Conservation (phyloP, 2,888 invertebrate genomes). For the Volucella zonaria region DNA sequence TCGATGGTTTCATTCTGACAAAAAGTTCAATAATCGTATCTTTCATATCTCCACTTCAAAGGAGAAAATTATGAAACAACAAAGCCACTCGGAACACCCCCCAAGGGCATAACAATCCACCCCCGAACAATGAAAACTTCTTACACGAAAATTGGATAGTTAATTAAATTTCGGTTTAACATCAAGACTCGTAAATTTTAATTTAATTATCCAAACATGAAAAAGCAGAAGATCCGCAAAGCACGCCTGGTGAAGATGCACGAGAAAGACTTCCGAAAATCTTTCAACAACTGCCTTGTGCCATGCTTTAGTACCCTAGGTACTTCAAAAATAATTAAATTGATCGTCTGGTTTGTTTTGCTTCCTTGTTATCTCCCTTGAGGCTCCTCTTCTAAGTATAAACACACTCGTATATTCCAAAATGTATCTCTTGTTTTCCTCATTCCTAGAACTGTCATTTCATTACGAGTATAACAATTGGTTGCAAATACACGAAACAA, state of each 20-base stretch:
- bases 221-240: constrained; percentile 41
- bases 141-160: not conserved
- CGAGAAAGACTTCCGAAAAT: not conserved
- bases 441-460: not conserved
- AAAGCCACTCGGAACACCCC: not conserved
- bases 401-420: too few relatives aligned
- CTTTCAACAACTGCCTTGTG: not conserved
- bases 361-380: not conserved
- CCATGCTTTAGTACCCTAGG: constrained; percentile 5
- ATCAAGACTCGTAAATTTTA: constrained; percentile 42
- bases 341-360: constrained; percentile 59
- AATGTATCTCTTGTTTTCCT: not conserved
- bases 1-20: not conserved
- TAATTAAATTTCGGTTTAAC: constrained; percentile 56
- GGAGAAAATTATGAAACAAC: not conserved
- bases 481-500: constrained; percentile 1
- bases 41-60: not conserved
- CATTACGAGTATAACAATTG: constrained; percentile 3
- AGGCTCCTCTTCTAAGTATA: not conserved
- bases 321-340: constrained; percentile 63
- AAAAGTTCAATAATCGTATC: not conserved
- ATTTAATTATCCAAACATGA: constrained; percentile 66
- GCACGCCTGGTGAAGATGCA: not conserved
- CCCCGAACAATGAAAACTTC: not conserved
- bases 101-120: constrained; percentile 1